Evolutionary conservation across 2,888 invertebrate genomes (phyloP).

Genomic region (Petrolisthes cinctipes): DNA sequence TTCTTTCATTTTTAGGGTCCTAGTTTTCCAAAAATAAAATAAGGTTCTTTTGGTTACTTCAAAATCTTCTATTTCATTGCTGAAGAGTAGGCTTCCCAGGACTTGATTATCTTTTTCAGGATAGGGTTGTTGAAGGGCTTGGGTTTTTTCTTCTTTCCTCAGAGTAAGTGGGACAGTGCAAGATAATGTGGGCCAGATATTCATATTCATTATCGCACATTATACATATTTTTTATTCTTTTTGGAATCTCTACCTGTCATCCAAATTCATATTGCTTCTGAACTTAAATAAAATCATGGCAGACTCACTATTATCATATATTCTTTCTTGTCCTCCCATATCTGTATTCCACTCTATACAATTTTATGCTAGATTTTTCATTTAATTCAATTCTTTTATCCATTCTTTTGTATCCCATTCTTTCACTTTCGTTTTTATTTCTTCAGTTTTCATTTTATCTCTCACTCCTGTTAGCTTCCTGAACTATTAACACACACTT

Average conservation of each 20-base stretch:
- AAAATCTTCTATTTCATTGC: too few relatives aligned
- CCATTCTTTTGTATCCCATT: too few relatives aligned
- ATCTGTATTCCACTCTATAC: background rate
- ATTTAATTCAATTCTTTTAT: constrained; percentile 7
- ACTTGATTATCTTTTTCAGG: background rate
- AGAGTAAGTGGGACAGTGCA: constrained; percentile 4
- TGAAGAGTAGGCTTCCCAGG: background rate
- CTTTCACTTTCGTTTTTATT: too few relatives aligned
- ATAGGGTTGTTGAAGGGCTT: too few relatives aligned
- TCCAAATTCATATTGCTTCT: constrained; percentile 7
- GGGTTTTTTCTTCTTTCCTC: background rate
- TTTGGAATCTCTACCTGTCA: too few relatives aligned
- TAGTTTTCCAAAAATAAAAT: too few relatives aligned
- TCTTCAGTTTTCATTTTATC: too few relatives aligned
- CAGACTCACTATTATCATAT: too few relatives aligned
- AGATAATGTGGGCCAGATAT: background rate
- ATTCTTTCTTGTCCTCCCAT: background rate
- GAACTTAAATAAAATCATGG: background rate
- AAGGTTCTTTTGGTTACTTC: too few relatives aligned
- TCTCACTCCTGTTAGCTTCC: too few relatives aligned
- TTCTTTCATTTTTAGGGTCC: too few relatives aligned
- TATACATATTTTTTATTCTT: background rate
- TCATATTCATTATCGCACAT: background rate
- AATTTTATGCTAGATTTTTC: background rate
- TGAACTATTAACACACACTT: background rate